A percentile compares a stretch with the other conserved stretches of the same genome.
These are phyloP conservation scores for Ictalurus punctatus DNA, from an alignment of 2,113 vertebrate genomes.

Conservation along the genomic window DNA sequence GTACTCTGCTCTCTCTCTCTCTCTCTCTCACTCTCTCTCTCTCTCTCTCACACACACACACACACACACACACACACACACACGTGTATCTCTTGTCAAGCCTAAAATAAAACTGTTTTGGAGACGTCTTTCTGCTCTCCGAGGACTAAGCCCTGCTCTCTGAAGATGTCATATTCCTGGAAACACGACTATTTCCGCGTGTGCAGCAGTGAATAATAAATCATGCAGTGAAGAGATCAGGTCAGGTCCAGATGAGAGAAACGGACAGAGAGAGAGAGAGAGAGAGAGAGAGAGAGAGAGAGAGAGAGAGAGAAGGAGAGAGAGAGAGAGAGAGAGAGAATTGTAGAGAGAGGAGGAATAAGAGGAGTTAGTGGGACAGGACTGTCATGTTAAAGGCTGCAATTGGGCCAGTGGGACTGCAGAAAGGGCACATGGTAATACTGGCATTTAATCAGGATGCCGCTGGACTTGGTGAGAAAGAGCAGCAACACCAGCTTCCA, in stretches of 20 bases:
- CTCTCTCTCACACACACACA: background rate
- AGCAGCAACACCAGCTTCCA: conserved; percentile 52
- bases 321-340: background rate
- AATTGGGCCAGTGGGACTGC: conserved; percentile 47
- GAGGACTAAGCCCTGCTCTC: conserved; percentile 23
- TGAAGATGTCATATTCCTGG: conserved; percentile 52
- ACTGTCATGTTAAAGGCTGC: conserved; percentile 45
- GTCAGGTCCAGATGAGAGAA: conserved; percentile 40
- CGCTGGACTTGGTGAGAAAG: conserved; percentile 64
- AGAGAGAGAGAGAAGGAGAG: background rate
- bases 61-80: background rate
- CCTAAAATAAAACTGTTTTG: conserved; percentile 36
- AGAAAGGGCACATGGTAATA: conserved; percentile 76
- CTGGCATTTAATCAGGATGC: conserved; percentile 72
- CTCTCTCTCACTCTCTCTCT: no score
- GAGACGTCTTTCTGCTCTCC: background rate
- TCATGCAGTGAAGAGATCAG: conserved; percentile 48
- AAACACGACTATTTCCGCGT: conserved; percentile 50
- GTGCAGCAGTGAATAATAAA: conserved; percentile 49
- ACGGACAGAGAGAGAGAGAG: background rate
- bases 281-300: conserved; percentile 8
- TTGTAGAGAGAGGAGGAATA: conserved; percentile 17
- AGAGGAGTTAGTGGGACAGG: conserved; percentile 40
- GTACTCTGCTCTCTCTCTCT: background rate
- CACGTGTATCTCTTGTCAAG: background rate